These are phyloP conservation scores for Crepidodera aurea DNA, from an alignment of 2,888 invertebrate genomes.

Conservation along the genomic window DNA sequence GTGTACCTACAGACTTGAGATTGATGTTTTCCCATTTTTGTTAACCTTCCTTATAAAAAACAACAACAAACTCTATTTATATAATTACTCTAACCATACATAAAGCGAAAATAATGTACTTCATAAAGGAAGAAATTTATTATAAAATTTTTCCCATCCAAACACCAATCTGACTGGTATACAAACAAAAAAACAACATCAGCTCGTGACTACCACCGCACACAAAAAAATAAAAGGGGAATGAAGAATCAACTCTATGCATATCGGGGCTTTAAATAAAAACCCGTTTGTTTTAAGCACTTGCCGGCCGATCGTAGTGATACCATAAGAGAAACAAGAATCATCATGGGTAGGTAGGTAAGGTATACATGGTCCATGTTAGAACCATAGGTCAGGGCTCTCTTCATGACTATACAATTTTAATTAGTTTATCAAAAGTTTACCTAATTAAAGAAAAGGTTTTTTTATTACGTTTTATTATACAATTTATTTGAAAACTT, in stretches of 20 bases:
- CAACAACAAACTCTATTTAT: too few species aligned
- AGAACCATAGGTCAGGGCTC: not conserved
- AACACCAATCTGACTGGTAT: not conserved
- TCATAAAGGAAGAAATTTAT: too few species aligned
- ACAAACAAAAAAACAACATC: not conserved
- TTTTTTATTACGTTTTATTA: too few species aligned
- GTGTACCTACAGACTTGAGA: too few species aligned
- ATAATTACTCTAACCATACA: too few species aligned
- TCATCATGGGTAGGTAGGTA: not conserved
- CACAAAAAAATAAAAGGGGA: not conserved
- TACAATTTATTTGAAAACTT: too few species aligned
- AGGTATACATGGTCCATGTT: not conserved
- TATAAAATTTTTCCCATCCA: not conserved
- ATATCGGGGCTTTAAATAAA: constrained; percentile 14
- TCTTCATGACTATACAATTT: too few species aligned
- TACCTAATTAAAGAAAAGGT: too few species aligned
- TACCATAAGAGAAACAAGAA: constrained; percentile 11
- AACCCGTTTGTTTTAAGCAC: constrained; percentile 14
- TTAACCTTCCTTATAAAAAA: too few species aligned
- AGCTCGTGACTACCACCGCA: not conserved
- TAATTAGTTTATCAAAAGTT: too few species aligned
- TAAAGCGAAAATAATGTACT: too few species aligned
- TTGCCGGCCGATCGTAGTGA: not conserved
- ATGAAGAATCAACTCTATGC: constrained; percentile 8
- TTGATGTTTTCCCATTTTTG: too few species aligned